Conservation (phyloP, 1,140 invertebrate genomes). For the Anoplolepis gracilipes region DNA sequence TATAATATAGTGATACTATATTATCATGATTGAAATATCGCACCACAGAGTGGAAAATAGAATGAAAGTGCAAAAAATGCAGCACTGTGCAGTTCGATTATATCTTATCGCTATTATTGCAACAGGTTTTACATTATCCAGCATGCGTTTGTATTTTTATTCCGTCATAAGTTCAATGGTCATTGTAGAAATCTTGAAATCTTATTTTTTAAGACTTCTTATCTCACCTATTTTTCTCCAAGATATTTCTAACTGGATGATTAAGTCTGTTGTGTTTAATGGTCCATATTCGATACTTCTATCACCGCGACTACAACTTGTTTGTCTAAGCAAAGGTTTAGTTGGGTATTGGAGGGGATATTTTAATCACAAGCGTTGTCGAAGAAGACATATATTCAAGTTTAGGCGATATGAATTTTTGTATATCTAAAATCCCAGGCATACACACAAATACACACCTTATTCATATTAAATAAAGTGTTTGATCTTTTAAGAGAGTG, state of each 20-base stretch:
- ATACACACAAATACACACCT: slow-evolving; percentile 44
- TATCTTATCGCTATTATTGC: slow-evolving; percentile 47
- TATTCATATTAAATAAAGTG: slow-evolving; percentile 75
- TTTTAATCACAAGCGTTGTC: slow-evolving; percentile 91
- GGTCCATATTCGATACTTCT: slow-evolving; percentile 71
- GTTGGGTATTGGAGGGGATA: slow-evolving; percentile 92
- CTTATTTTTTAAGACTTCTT: slow-evolving; percentile 67
- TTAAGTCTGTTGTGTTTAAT: slow-evolving; percentile 57
- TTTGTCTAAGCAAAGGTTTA: slow-evolving; percentile 89
- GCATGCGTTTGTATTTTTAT: slow-evolving; percentile 54
- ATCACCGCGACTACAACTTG: slow-evolving; percentile 80
- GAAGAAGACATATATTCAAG: slow-evolving; percentile 85
- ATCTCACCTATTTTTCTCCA: slow-evolving; percentile 64
- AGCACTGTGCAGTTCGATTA: slow-evolving; percentile 37
- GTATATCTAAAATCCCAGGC: slow-evolving; percentile 73
- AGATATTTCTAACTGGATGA: slow-evolving; percentile 63
- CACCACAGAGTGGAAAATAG: slow-evolving; percentile 22
- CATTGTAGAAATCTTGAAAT: slow-evolving; percentile 58
- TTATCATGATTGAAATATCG: slow-evolving; percentile 33
- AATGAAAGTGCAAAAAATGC: slow-evolving; percentile 42
- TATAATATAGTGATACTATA: slow-evolving; percentile 59
- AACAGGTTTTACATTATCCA: slow-evolving; percentile 39
- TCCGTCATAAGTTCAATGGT: slow-evolving; percentile 1
- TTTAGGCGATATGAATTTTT: slow-evolving; percentile 77
- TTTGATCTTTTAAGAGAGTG: slow-evolving; percentile 77